Evolutionary conservation across 1,140 invertebrate species (phyloP).

Genomic region (Magallana angulata): DNA sequence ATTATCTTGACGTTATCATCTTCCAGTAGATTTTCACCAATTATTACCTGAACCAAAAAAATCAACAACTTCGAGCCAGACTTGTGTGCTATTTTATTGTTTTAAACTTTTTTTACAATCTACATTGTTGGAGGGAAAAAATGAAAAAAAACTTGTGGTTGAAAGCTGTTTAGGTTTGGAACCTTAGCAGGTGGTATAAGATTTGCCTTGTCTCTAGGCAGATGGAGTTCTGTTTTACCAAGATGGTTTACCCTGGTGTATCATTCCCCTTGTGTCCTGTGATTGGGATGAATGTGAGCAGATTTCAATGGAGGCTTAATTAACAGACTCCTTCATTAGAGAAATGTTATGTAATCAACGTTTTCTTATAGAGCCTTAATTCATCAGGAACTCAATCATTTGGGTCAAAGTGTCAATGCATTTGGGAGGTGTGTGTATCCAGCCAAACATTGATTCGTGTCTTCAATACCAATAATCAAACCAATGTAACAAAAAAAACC

Average conservation of each 20-base stretch:
- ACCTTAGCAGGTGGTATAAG: constrained; percentile 23
- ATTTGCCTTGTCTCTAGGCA: constrained; percentile 20
- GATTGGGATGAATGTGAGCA: background rate
- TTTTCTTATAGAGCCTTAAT: background rate
- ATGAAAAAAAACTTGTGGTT: background rate
- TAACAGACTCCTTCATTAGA: background rate
- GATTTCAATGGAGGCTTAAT: constrained; percentile 25
- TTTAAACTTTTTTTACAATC: background rate
- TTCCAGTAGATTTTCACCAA: no score
- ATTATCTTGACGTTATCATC: no score
- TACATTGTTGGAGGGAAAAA: background rate
- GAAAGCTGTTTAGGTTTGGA: background rate
- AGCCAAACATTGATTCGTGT: background rate
- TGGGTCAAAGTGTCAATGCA: background rate
- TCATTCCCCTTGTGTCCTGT: constrained; percentile 3
- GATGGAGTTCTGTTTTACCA: constrained; percentile 6
- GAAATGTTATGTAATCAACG: constrained; percentile 21
- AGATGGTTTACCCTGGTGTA: background rate
- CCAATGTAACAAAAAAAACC: no score
- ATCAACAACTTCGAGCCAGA: no score
- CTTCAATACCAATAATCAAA: background rate
- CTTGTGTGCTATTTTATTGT: no score
- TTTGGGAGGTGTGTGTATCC: background rate
- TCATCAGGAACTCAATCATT: background rate
- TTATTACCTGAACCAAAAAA: no score